Base-by-base conservation (phyloP, 2,113 vertebrate species). In the Mus pahari region DNA sequence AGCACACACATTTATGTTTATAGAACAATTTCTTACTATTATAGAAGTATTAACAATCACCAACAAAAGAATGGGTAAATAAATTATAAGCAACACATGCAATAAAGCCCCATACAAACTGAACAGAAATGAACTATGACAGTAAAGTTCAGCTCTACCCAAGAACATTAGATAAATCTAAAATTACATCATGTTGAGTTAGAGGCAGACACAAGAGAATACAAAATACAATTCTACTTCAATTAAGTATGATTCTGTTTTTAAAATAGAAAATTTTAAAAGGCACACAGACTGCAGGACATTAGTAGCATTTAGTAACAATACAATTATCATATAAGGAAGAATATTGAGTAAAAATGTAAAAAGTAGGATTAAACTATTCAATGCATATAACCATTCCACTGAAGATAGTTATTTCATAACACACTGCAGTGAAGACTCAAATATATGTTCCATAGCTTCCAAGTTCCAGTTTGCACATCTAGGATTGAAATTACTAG, bases 121-220 rank as follows among this genome's bases (percentile, higher is more conserved):
- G n/a, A 94, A 93, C 78, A 92, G 66, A 48, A 94, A 90, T 58
- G 93, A 97, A 90, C 90, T n/a, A 75, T 14, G 64, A 19, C 42
- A 90, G 70, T 79, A 90, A 95, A 95, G 62, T 62, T 94, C 55
- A 89, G 48, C n/a, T 87, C 82, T 28, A 70, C 16, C 42, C 33
- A 68, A 89, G 88, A 71, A 92, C 81, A 70, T 24, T 24, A 83
- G 50, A 75, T 74, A 94, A 96, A 95, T 81, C 39, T 82, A 60
- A 42, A 26, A 55, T 73, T 50, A 78, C 31, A 82, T 33, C 79
- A 60, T 24, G 20, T 53, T 87, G 13, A 88, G 9, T 90, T 53
- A 97, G 86, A 91, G 87, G 50, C 31, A 84, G 68, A 97, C 79
- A 93, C 62, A 94, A 88, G 86, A 90, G n/a, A 90, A 87, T 82